Conservation (phyloP, 1,140 invertebrate species). For the Drosophila mojavensis region DNA sequence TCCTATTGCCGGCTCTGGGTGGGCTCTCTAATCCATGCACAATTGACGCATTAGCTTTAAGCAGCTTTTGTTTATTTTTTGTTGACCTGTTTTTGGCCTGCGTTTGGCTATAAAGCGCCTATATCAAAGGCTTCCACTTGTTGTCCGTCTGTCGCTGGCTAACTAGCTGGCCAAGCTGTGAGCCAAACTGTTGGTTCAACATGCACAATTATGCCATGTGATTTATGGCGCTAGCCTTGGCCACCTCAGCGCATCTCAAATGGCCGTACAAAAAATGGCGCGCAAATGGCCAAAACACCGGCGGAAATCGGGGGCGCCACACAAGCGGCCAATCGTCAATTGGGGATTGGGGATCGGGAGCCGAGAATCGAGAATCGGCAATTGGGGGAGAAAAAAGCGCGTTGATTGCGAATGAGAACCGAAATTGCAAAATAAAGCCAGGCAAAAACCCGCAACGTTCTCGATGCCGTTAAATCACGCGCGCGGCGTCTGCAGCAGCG, state of each 20-base stretch:
- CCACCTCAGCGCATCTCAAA: slow-evolving; percentile 18
- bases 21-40: slow-evolving; percentile 25
- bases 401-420: slow-evolving; percentile 34
- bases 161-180: background rate
- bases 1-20: slow-evolving; percentile 2
- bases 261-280: slow-evolving; percentile 34
- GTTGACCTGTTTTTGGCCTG: slow-evolving; percentile 37
- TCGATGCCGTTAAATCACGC: slow-evolving; percentile 39
- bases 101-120: slow-evolving; percentile 33
- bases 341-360: slow-evolving; percentile 29
- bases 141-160: slow-evolving; percentile 29
- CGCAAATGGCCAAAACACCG: slow-evolving; percentile 48
- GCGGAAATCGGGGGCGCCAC: slow-evolving; percentile 44
- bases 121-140: slow-evolving; percentile 60
- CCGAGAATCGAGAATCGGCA: slow-evolving; percentile 1
- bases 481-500: slow-evolving; percentile 52
- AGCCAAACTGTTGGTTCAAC: slow-evolving; percentile 34
- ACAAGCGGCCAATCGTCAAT: slow-evolving; percentile 50
- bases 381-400: slow-evolving; percentile 1
- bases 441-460: slow-evolving; percentile 24
- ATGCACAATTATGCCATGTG: slow-evolving; percentile 71
- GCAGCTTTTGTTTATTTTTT: slow-evolving; percentile 24
- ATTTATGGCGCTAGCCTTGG: slow-evolving; percentile 53
- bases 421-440: slow-evolving; percentile 20
- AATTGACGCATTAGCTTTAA: slow-evolving; percentile 15